These are phyloP conservation scores for Tenrec ecaudatus DNA, from an alignment of 2,113 vertebrate species.

Conservation along the genomic window DNA sequence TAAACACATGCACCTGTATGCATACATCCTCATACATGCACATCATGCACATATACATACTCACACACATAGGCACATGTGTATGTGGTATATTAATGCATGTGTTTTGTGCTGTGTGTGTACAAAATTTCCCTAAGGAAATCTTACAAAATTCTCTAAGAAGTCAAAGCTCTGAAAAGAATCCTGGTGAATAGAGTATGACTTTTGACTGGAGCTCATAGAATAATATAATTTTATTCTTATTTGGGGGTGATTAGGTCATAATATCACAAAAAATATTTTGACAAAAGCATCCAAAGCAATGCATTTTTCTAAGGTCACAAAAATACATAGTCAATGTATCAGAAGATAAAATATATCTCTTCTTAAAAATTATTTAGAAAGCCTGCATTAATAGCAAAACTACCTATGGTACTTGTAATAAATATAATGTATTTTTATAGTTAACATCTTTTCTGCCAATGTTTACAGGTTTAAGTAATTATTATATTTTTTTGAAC, in stretches of 20 bases:
- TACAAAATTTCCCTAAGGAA: too few relatives aligned
- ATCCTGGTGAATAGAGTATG: neutral
- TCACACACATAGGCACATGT: too few relatives aligned
- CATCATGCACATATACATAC: too few relatives aligned
- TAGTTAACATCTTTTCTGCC: neutral
- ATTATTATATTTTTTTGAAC: constrained; percentile 33
- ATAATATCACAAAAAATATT: constrained; percentile 29
- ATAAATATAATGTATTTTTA: constrained; percentile 33
- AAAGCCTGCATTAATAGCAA: constrained; percentile 13
- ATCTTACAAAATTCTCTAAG: neutral
- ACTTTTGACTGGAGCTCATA: neutral
- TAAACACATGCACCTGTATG: too few relatives aligned
- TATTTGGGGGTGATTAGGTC: neutral
- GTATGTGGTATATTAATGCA: too few relatives aligned
- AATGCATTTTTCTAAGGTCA: too few relatives aligned
- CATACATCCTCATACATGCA: too few relatives aligned
- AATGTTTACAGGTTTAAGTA: constrained; percentile 35
- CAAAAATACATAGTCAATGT: neutral
- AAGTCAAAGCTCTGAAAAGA: neutral
- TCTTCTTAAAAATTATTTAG: neutral
- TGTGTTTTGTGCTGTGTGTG: too few relatives aligned
- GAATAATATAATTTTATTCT: neutral
- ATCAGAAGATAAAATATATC: constrained; percentile 11
- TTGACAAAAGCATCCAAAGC: neutral
- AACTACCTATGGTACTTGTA: neutral